These are phyloP conservation scores for roundworm (Caenorhabditis elegans) DNA, from an alignment of 1,140 invertebrate genomes.

Conservation along the genomic window WBcel235 BX284606.5:11818501-11819000, in stretches of 20 bases:
- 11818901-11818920: not conserved
- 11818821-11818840: not conserved
- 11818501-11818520: no score
- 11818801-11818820: not conserved
- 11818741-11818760: not conserved
- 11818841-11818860: not conserved
- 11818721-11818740: no score
- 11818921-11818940: not conserved
- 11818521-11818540: no score
- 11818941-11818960: not conserved
- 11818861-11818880: not conserved
- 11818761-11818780: not conserved
- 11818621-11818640: no score
- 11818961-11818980: constrained; percentile 10
- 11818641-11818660: no score
- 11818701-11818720: no score
- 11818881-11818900: not conserved
- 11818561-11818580: no score
- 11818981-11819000: not conserved
- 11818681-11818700: no score
- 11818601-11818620: no score
- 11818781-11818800: not conserved
- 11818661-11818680: no score
- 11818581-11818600: no score
- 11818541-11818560: no score